These are phyloP conservation scores for Amblyteles armatorius DNA, from an alignment of 2,888 invertebrate species.

Conservation along the genomic window DNA sequence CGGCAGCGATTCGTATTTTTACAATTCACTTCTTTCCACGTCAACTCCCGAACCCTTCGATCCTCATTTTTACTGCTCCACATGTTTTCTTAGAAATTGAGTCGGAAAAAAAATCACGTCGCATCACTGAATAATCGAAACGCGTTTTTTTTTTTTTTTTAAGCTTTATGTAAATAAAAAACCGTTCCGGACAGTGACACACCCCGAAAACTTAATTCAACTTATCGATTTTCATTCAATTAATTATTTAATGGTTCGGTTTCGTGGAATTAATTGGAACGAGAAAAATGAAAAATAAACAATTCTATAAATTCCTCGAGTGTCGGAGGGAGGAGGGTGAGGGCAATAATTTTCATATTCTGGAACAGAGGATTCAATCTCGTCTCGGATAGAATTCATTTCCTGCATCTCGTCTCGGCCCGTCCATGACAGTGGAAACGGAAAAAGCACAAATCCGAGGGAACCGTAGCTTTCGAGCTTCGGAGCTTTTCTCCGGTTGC, in stretches of 20 bases:
- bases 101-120: background rate
- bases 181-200: too few species aligned
- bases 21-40: slow-evolving; percentile 16
- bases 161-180: background rate
- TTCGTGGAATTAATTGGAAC: background rate
- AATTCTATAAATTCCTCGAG: background rate
- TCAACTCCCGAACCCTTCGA: background rate
- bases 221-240: too few species aligned
- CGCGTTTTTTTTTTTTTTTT: background rate
- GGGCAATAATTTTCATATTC: background rate
- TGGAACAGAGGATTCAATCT: slow-evolving; percentile 1
- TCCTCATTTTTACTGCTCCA: background rate
- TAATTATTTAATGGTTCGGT: too few species aligned
- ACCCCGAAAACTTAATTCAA: too few species aligned
- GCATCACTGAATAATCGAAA: too few species aligned
- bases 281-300: background rate
- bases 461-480: slow-evolving; percentile 26
- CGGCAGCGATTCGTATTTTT: slow-evolving; percentile 28
- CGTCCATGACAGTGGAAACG: background rate
- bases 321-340: too few species aligned
- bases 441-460: background rate
- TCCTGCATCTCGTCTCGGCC: background rate
- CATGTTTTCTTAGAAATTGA: background rate
- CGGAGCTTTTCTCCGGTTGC: slow-evolving; percentile 16
- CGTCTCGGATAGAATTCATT: slow-evolving; percentile 4